Conservation (phyloP, 2,888 invertebrate genomes). For the Nephrotoma flavescens region DNA sequence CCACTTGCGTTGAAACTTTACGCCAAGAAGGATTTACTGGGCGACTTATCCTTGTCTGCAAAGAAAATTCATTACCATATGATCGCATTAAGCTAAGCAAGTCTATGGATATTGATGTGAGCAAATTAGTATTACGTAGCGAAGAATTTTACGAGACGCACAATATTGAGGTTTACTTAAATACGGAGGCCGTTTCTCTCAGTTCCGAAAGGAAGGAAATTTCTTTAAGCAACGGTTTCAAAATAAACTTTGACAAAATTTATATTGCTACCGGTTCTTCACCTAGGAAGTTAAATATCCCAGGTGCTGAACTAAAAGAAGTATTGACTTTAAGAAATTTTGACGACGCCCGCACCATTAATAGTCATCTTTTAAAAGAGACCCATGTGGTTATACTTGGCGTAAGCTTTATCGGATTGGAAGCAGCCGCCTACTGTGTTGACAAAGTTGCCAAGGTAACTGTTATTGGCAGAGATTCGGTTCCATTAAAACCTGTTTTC, state of each 20-base stretch:
- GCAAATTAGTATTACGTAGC: constrained; percentile 54
- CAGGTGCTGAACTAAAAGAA: constrained; percentile 55
- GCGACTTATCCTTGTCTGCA: constrained; percentile 62
- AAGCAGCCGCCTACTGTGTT: constrained; percentile 65
- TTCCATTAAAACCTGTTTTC: constrained; percentile 61
- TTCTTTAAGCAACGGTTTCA: constrained; percentile 48
- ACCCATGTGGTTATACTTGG: constrained; percentile 76
- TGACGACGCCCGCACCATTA: constrained; percentile 53
- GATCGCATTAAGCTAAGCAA: constrained; percentile 89
- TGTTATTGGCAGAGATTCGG: constrained; percentile 56
- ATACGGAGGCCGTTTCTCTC: constrained; percentile 52
- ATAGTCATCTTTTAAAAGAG: constrained; percentile 42
- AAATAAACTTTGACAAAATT: constrained; percentile 54
- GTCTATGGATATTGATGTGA: constrained; percentile 49
- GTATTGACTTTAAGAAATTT: constrained; percentile 60
- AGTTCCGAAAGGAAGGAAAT: constrained; percentile 48
- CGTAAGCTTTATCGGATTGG: constrained; percentile 85
- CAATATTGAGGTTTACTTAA: constrained; percentile 59
- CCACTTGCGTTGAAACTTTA: constrained; percentile 78
- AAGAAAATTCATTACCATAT: constrained; percentile 76
- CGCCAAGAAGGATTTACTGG: constrained; percentile 81
- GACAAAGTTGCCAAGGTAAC: constrained; percentile 67
- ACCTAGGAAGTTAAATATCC: constrained; percentile 48
- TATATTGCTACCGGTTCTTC: constrained; percentile 76
- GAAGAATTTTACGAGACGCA: constrained; percentile 58